A percentile compares a stretch with the other conserved stretches of the same genome.
These are phyloP conservation scores for Zaprionus bogoriensis DNA, from an alignment of 2,888 invertebrate genomes.

Conservation along the genomic window DNA sequence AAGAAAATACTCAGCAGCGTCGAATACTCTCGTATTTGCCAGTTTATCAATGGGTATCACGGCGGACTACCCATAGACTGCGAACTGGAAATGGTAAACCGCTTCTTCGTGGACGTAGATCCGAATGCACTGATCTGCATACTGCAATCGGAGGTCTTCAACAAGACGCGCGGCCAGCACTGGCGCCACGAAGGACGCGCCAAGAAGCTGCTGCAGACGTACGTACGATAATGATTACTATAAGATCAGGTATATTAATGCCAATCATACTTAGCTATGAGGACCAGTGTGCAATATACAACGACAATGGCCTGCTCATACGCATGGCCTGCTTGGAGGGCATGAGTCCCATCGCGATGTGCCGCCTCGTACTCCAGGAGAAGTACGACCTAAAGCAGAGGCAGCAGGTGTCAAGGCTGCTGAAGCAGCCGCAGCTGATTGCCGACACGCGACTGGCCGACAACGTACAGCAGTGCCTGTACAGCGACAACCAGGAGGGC, in stretches of 20 bases:
- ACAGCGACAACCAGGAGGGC: constrained; percentile 93
- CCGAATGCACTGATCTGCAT: constrained; percentile 88
- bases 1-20: constrained; percentile 63
- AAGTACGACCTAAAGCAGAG: constrained; percentile 74
- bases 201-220: constrained; percentile 83
- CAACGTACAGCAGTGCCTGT: constrained; percentile 86
- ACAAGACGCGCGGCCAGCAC: constrained; percentile 86
- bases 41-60: constrained; percentile 84
- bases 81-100: constrained; percentile 85
- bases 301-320: constrained; percentile 62
- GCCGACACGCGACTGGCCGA: constrained; percentile 73
- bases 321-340: constrained; percentile 70
- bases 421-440: constrained; percentile 80
- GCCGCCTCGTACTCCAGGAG: constrained; percentile 77
- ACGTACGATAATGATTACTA: no score
- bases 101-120: constrained; percentile 84
- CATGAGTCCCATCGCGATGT: constrained; percentile 76
- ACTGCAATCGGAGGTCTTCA: constrained; percentile 86
- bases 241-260: no score
- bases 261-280: constrained; percentile 56
- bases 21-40: constrained; percentile 66
- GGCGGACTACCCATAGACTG: constrained; percentile 85
- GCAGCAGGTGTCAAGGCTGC: constrained; percentile 67
- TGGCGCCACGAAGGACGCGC: constrained; percentile 85
- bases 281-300: constrained; percentile 43